These are phyloP conservation scores for Cheilosia urbana DNA, from an alignment of 2,888 invertebrate genomes.

Conservation along the genomic window DNA sequence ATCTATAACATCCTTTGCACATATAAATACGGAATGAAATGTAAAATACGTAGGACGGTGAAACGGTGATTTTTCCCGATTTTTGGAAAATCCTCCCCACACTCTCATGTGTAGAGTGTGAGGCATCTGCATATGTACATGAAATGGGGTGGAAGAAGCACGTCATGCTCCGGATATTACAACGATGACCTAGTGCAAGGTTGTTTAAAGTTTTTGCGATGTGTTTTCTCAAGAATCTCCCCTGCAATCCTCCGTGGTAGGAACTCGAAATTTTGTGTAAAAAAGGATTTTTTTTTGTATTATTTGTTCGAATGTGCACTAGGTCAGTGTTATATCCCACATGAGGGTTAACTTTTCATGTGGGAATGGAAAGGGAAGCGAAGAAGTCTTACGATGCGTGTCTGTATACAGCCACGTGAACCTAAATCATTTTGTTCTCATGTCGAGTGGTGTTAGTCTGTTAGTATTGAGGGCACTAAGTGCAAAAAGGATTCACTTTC, in stretches of 20 bases:
- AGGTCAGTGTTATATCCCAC: constrained; percentile 54
- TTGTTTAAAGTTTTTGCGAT: constrained; percentile 11
- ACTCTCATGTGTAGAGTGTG: constrained; percentile 34
- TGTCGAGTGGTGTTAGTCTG: constrained; percentile 38
- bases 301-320: constrained; percentile 16
- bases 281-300: constrained; percentile 8
- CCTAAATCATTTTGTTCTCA: constrained; percentile 18
- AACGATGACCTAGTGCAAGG: constrained; percentile 68
- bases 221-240: constrained; percentile 16
- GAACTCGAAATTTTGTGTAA: constrained; percentile 45
- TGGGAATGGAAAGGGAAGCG: background rate
- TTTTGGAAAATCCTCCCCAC: constrained; percentile 60
- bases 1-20: constrained; percentile 49
- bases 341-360: background rate
- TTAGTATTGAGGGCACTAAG: constrained; percentile 37
- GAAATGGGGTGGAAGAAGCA: constrained; percentile 64
- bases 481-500: constrained; percentile 71
- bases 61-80: constrained; percentile 29
- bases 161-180: background rate
- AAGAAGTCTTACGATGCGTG: background rate
- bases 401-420: constrained; percentile 44
- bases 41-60: constrained; percentile 48
- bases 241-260: constrained; percentile 12
- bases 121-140: constrained; percentile 58
- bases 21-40: constrained; percentile 37